Evolutionary conservation across 2,888 invertebrate genomes (phyloP).

Genomic region (Drosophila mimetica): DNA sequence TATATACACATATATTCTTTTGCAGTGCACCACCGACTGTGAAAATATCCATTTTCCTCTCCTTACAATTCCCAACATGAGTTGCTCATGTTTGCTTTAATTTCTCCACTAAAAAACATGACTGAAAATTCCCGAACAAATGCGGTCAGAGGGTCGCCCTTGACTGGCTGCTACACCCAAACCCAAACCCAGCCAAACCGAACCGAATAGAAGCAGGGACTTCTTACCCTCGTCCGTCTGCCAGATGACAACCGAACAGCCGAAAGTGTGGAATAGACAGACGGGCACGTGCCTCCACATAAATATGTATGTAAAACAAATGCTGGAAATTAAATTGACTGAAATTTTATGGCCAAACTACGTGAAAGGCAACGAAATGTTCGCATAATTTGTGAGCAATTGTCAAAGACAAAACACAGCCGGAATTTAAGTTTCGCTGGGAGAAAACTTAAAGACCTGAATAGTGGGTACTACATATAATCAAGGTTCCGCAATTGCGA

Average conservation of each 20-base stretch:
- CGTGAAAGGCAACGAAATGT: constrained; percentile 48
- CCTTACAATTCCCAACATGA: constrained; percentile 16
- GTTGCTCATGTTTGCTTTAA: constrained; percentile 34
- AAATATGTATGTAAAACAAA: constrained; percentile 47
- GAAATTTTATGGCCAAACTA: constrained; percentile 46
- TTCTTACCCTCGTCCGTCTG: constrained; percentile 12
- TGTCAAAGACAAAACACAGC: constrained; percentile 19
- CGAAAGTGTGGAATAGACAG: constrained; percentile 33
- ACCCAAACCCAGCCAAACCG: too few relatives aligned
- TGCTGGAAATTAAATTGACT: constrained; percentile 51
- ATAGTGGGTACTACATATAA: background rate
- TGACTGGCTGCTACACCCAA: background rate
- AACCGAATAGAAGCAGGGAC: too few relatives aligned
- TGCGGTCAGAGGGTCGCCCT: constrained; percentile 28
- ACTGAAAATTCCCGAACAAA: constrained; percentile 28
- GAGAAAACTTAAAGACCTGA: background rate
- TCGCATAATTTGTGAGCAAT: constrained; percentile 44
- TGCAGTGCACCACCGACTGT: constrained; percentile 15
- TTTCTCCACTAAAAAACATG: constrained; percentile 39
- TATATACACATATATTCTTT: background rate
- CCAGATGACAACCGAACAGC: constrained; percentile 19
- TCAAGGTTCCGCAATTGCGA: constrained; percentile 4
- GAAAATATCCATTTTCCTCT: constrained; percentile 16
- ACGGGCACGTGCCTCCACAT: constrained; percentile 43
- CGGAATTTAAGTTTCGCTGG: background rate